phyloP scores from a whole-genome alignment of 2,888 invertebrate species.

The Helobdella robusta region DNA sequence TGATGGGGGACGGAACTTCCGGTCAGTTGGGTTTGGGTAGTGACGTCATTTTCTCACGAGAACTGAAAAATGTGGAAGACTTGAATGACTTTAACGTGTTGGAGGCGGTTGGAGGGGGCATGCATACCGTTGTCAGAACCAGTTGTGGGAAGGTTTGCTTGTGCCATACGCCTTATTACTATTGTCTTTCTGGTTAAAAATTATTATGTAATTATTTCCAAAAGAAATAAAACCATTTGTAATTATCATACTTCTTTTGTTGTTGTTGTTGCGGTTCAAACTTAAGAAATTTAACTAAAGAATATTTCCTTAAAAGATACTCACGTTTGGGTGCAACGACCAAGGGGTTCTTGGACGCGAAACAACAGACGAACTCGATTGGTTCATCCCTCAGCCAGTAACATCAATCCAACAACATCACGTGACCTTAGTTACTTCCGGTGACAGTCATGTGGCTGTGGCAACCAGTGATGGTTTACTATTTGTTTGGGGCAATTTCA shows the following conservation, averaged over 20 bases:
- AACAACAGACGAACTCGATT: constrained; percentile 64
- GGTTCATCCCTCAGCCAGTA: constrained; percentile 62
- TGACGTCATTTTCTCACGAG: constrained; percentile 62
- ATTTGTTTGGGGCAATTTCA: constrained; percentile 89
- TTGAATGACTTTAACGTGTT: constrained; percentile 37
- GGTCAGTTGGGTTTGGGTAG: constrained; percentile 14
- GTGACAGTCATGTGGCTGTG: constrained; percentile 59
- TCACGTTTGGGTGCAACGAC: constrained; percentile 91
- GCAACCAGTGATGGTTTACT: constrained; percentile 74
- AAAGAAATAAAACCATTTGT: too few species aligned
- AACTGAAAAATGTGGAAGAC: constrained; percentile 58
- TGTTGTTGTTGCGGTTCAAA: too few species aligned
- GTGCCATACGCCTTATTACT: too few species aligned
- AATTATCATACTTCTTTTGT: too few species aligned
- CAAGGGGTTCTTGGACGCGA: constrained; percentile 83
- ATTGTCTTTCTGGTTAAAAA: too few species aligned
- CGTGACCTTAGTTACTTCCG: constrained; percentile 65
- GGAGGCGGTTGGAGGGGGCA: constrained; percentile 69
- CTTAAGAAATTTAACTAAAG: too few species aligned
- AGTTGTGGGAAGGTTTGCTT: constrained; percentile 69
- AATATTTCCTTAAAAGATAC: constrained; percentile 54
- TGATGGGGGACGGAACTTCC: constrained; percentile 43
- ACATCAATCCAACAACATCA: constrained; percentile 21
- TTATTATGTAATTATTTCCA: too few species aligned
- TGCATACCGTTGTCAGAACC: constrained; percentile 76